These are phyloP conservation scores for Pyrochroa serraticornis DNA, from an alignment of 2,888 invertebrate species.

Conservation along the genomic window DNA sequence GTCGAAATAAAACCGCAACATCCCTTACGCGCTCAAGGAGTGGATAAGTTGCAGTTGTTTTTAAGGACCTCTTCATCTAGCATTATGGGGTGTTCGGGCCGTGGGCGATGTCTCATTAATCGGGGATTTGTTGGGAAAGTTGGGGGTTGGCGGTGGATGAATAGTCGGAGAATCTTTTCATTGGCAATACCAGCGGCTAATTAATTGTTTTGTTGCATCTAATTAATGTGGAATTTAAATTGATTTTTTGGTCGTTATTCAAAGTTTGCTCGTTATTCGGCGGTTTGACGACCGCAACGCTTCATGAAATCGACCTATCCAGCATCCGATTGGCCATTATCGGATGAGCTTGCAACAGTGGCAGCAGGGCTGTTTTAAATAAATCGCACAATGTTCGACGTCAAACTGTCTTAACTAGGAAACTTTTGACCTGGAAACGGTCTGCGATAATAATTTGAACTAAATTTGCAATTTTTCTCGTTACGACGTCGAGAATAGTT, in stretches of 20 bases:
- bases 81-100: too few species aligned
- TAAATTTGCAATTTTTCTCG: not conserved
- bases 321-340: slow-evolving; percentile 24
- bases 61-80: too few species aligned
- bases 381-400: slow-evolving; percentile 18
- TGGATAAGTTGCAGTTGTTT: too few species aligned
- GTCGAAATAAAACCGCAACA: too few species aligned
- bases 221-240: slow-evolving; percentile 50
- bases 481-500: slow-evolving; percentile 1
- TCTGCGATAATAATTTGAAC: too few species aligned
- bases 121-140: not conserved
- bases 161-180: not conserved
- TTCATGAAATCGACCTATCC: slow-evolving; percentile 11
- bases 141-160: not conserved
- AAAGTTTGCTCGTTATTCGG: slow-evolving; percentile 38
- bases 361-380: slow-evolving; percentile 24
- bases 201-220: slow-evolving; percentile 43
- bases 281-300: slow-evolving; percentile 29
- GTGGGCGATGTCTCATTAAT: too few species aligned
- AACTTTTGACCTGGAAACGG: slow-evolving; percentile 10
- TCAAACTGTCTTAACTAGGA: slow-evolving; percentile 26
- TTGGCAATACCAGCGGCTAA: slow-evolving; percentile 13
- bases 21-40: too few species aligned
- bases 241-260: slow-evolving; percentile 40
- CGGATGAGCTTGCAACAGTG: slow-evolving; percentile 25